A percentile compares a stretch with the other conserved stretches of the same genome.
phyloP scores from a whole-genome alignment of 2,113 vertebrate species.

The Ctenomys sociabilis region DNA sequence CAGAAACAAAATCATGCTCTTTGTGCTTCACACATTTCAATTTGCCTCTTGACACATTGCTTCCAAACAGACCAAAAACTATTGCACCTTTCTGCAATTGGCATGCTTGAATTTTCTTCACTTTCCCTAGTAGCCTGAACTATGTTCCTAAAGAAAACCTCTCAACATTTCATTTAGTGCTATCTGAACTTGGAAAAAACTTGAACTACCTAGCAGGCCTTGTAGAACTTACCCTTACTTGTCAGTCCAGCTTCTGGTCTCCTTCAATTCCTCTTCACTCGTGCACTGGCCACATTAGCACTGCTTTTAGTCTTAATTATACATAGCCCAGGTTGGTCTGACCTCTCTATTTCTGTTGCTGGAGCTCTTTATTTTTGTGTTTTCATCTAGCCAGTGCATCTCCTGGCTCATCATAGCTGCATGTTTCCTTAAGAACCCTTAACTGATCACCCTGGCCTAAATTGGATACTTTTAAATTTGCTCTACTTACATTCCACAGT shows the following conservation, averaged over 20 bases:
- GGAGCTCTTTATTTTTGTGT: background rate
- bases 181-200: background rate
- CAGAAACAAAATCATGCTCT: background rate
- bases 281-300: accelerated
- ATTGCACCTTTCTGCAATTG: background rate
- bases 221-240: background rate
- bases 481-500: background rate
- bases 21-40: background rate
- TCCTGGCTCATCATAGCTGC: background rate
- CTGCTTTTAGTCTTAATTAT: background rate
- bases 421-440: background rate
- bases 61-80: background rate
- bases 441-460: background rate
- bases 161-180: background rate
- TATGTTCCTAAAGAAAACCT: background rate
- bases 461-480: background rate
- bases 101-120: background rate
- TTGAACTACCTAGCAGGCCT: background rate
- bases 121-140: background rate
- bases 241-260: background rate
- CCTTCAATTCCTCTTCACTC: background rate
- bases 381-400: background rate
- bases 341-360: background rate
- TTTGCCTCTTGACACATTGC: background rate
- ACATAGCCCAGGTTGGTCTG: background rate